Conservation (phyloP, 2,113 vertebrate species). For the Rattus norvegicus region GRCr8 NC_086028.1:54026501-54027000, state of each 20-base stretch:
- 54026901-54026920: background rate
- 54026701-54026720: background rate
- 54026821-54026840: background rate
- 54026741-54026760: background rate
- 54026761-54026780: background rate
- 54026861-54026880: background rate
- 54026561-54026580: background rate
- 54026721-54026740: background rate
- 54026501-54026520: fast-evolving
- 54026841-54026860: background rate
- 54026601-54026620: background rate
- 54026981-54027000: too few species aligned
- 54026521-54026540: fast-evolving
- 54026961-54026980: background rate
- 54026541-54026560: background rate
- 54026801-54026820: background rate
- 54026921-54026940: background rate
- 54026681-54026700: background rate
- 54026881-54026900: background rate
- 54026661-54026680: background rate
- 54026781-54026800: background rate
- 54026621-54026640: background rate
- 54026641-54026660: background rate
- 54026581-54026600: background rate
- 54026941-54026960: background rate